phyloP scores from a whole-genome alignment of 2,888 invertebrate species.

The Rhabditoides inermis region DNA sequence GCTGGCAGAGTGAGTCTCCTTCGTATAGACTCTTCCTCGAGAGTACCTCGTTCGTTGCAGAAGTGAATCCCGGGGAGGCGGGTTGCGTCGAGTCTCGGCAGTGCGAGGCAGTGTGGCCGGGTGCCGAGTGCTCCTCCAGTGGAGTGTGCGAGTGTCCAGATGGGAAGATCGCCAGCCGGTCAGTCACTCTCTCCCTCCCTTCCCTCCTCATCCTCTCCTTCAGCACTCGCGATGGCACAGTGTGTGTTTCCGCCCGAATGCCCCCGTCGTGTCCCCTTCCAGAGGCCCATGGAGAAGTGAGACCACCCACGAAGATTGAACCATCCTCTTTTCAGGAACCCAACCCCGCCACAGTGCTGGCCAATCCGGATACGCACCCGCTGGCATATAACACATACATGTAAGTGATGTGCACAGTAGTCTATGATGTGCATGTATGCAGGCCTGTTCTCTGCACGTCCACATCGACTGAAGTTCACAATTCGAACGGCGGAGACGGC shows the following conservation, averaged over 20 bases:
- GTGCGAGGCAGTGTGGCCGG: slow-evolving; percentile 49
- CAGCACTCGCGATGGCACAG: slow-evolving; percentile 47
- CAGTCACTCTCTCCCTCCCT: no score
- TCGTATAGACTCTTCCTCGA: neutral
- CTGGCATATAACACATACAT: slow-evolving; percentile 40
- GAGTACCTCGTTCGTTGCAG: slow-evolving; percentile 17
- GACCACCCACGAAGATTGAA: no score
- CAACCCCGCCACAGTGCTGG: slow-evolving; percentile 45
- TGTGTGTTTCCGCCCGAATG: slow-evolving; percentile 37
- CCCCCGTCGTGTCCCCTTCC: slow-evolving; percentile 46
- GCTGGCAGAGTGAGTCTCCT: slow-evolving; percentile 39
- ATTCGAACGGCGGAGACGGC: slow-evolving; percentile 43
- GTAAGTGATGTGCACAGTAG: no score
- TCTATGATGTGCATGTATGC: no score
- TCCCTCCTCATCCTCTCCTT: no score
- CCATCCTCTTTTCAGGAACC: slow-evolving; percentile 11
- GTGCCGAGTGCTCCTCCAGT: slow-evolving; percentile 30
- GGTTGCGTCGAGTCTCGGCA: slow-evolving; percentile 46
- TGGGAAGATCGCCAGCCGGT: slow-evolving; percentile 30
- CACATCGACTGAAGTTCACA: slow-evolving; percentile 29
- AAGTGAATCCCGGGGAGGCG: slow-evolving; percentile 47
- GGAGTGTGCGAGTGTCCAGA: slow-evolving; percentile 47
- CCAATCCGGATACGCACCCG: slow-evolving; percentile 43
- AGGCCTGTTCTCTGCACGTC: slow-evolving; percentile 44
- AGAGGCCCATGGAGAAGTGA: slow-evolving; percentile 40